Evolutionary conservation across 2,113 vertebrate species (phyloP).

Genomic region (Oenanthe melanoleuca): DNA sequence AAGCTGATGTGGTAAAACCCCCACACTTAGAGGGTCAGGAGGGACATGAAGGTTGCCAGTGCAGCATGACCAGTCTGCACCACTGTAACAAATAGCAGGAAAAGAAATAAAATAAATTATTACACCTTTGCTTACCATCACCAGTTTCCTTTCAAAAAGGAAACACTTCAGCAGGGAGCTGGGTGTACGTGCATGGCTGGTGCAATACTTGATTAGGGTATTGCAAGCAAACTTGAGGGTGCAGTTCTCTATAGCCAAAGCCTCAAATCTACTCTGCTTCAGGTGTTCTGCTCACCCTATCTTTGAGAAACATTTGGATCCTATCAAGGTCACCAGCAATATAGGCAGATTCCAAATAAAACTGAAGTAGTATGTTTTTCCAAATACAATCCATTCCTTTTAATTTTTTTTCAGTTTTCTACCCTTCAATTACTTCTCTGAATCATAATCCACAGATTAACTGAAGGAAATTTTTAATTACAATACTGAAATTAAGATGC

Average conservation of each 20-base stretch:
- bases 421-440: neutral
- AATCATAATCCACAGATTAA: neutral
- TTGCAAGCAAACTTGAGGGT: neutral
- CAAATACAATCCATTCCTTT: neutral
- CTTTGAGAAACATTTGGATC: neutral
- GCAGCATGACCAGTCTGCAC: neutral
- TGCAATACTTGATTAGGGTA: neutral
- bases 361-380: neutral
- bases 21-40: neutral
- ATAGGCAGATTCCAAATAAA: neutral
- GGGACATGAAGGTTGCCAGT: neutral
- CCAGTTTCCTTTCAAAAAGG: neutral
- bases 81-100: neutral
- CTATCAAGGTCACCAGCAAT: neutral
- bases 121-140: neutral
- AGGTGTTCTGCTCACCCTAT: neutral
- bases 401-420: neutral
- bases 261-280: neutral
- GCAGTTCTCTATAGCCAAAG: neutral
- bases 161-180: neutral
- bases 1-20: neutral
- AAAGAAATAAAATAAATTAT: neutral
- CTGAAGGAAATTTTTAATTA: neutral
- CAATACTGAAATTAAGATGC: neutral
- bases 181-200: neutral